Evolutionary conservation across 2,797 vertebrate species (phyloP).

Genomic region (Darevskia mixta): DNA sequence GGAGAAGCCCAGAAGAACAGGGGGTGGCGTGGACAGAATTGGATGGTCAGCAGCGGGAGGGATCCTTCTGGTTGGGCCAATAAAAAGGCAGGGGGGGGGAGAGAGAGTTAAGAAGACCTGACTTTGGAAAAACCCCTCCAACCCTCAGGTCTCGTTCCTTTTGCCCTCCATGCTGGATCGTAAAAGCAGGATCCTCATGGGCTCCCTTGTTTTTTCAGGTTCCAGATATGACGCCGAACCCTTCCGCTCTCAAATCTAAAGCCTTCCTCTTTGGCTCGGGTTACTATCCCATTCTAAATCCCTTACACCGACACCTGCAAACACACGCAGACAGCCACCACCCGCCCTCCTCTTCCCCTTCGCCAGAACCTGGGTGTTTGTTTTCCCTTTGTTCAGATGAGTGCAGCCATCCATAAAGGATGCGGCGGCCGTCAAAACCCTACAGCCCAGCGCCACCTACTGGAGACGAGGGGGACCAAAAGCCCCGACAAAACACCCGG

Average conservation of each 20-base stretch:
- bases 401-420: background rate
- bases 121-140: background rate
- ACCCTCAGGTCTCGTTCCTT: too few relatives aligned
- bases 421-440: background rate
- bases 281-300: background rate
- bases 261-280: background rate
- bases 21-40: conserved; percentile 74
- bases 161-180: background rate
- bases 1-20: conserved; percentile 75
- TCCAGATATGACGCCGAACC: background rate
- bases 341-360: background rate
- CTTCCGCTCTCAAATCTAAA: background rate
- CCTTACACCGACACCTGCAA: background rate
- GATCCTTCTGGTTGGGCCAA: conserved; percentile 85
- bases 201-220: background rate
- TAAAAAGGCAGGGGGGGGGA: background rate
- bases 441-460: conserved; percentile 68
- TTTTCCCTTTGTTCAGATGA: background rate
- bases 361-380: background rate
- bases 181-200: background rate
- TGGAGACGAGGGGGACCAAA: conserved; percentile 34
- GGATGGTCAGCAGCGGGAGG: conserved; percentile 86
- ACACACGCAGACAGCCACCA: background rate
- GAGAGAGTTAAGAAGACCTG: background rate
- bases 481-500: background rate